Base-by-base conservation (phyloP, 92 coral and sea anemone genomes). In the Pocillopora meandrina region DNA sequence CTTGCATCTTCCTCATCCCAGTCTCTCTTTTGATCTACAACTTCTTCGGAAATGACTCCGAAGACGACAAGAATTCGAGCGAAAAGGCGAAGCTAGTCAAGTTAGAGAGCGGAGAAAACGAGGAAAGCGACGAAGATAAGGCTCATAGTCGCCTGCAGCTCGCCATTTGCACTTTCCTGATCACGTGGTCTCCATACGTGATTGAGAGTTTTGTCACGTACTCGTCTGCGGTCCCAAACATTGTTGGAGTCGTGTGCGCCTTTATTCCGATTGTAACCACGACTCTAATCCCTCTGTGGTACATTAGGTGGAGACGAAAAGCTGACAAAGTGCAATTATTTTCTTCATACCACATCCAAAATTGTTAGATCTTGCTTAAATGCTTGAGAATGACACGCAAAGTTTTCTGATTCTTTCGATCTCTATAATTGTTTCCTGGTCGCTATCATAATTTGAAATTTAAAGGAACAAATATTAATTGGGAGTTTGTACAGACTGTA, bases 151-250 rank as follows among this genome's bases (percentile, higher is more conserved):
- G 95, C n/a, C 89, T 96, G 35, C 99, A 96, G 89, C 89, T 86
- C 65, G 90, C 98, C 17, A 90, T 96, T 65, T 95, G 96, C 6
- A 72, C 94, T 67, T 96, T 96, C 85, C 83, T 96, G 82, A 23
- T 94, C 78, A 93, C 97, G 60, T 96, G 99, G 99, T 89, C 91
- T 26, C 95, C 99, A 4, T 96, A 96, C 84, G 98, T 96, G 74
- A 58, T 94, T 9, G 99, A 96, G 60, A 94, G 98, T 63, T 96
- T 96, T 86, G 91, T 94, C 87, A 90, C 99, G 61, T 83, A 86
- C 55, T 72, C 93, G 0, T 84, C 92, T 2, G 93, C 87, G 23
- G 92, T 87, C 35, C 99, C 99, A 2, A 96, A 95, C 71, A 72
- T 96, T 79, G 88, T 90, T 19, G 99, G 99, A 19, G 85, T 95